Evolutionary conservation across 2,113 vertebrate genomes (phyloP), one percentile per base, ranked within the genome.

Genomic region (Pelobates fuscus): DNA sequence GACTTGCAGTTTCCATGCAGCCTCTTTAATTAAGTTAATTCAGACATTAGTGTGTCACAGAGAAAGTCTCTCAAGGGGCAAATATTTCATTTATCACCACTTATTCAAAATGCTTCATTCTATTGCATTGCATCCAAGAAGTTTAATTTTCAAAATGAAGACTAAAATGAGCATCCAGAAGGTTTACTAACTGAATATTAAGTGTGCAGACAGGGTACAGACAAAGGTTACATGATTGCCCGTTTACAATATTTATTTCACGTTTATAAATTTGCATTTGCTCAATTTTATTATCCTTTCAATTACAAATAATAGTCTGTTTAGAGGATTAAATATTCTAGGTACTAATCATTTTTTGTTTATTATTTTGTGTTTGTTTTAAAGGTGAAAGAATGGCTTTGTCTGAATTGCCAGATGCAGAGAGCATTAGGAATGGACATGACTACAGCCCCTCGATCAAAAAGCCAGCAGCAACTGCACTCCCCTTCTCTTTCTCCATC

Each of bases 371-470:
- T 70, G 8, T 81, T 81, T 80, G 78, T 82, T 82, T 37, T 0
- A 6, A 88, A 99, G 97, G 95, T 99, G 61, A 93, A 98, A 77
- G 97, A 99, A 83, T 99, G 97, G 97, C 87, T 99, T 61, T 99
- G 97, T 87, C 89, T 99, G 82, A 99, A 99, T 87, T 99, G 97
- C 89, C 97, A 99, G 93, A 98, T 99, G 97, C 97, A 99, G 89
- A 92, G 97, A 83, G 96, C 97, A 0, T 80, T 99, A 84, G 97
- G 97, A 67, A 98, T 98, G 95, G 96, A 99, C 86, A 98, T 98
- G 96, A 96, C 93, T 71, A 98, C 96, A 0, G 95, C 96, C n/a
- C 94, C 96, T 49, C 93, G 94, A 71, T 97, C 95, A 85, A 98
- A 97, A 84, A 98, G 96, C 87, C 96, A 97, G 88, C 97, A 98